phyloP scores from a whole-genome alignment of 2,113 vertebrate genomes.

The Rhineura floridana region DNA sequence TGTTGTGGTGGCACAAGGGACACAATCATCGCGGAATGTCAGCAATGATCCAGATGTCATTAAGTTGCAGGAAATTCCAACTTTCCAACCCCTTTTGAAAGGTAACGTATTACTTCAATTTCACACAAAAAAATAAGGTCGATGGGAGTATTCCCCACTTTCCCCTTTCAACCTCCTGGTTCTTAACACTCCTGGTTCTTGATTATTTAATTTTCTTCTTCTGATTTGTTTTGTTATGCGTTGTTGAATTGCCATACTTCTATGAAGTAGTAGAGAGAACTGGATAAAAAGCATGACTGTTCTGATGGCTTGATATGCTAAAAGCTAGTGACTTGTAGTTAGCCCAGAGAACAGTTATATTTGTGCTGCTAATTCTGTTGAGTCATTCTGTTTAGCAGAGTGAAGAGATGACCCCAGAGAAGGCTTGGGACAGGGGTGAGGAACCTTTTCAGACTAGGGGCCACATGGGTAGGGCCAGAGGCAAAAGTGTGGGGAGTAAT shows the following conservation, averaged over 20 bases:
- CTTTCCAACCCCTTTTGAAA: conserved; percentile 96
- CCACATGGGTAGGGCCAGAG: too few species aligned
- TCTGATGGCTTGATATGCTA: not conserved
- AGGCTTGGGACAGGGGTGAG: too few species aligned
- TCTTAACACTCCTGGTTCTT: not conserved
- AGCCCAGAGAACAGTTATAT: not conserved
- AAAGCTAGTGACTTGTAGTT: not conserved
- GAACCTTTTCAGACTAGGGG: too few species aligned
- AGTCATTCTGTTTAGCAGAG: not conserved
- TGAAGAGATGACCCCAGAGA: not conserved
- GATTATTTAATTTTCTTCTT: not conserved
- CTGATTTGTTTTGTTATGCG: too few species aligned
- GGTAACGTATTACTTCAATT: conserved; percentile 69
- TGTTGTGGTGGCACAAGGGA: conserved; percentile 93
- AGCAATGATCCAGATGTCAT: conserved; percentile 97
- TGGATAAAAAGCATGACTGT: not conserved
- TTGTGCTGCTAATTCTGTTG: not conserved
- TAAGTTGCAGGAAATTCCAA: conserved; percentile 97
- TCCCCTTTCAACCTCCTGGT: not conserved
- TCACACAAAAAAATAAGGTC: too few species aligned
- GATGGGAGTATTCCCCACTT: too few species aligned
- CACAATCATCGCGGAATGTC: conserved; percentile 89
- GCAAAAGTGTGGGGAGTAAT: too few species aligned
- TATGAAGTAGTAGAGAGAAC: not conserved
- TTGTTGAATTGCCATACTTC: not conserved